Conservation (phyloP, 2,888 invertebrate genomes). For the Hoplodrina blanda region DNA sequence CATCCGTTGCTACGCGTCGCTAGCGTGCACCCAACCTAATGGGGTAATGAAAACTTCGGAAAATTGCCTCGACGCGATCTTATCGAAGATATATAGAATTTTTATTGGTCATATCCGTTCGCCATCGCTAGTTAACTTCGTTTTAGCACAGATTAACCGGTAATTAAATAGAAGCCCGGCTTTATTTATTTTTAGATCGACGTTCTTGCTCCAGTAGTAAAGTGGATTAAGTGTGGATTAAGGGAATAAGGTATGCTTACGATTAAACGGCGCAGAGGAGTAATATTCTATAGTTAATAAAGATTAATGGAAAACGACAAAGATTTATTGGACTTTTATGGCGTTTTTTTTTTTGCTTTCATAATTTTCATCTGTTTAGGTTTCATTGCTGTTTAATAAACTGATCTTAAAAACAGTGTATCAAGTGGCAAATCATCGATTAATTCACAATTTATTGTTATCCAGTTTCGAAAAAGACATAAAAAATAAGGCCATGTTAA, state of each 20-base stretch:
- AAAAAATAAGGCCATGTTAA: not conserved
- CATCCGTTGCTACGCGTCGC: slow-evolving; percentile 35
- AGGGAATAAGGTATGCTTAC: slow-evolving; percentile 17
- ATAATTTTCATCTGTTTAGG: not conserved
- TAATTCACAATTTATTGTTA: too few relatives aligned
- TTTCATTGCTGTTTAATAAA: not conserved
- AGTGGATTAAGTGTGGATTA: slow-evolving; percentile 30
- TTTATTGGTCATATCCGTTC: slow-evolving; percentile 57
- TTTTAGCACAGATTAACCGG: slow-evolving; percentile 47
- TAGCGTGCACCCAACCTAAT: slow-evolving; percentile 47
- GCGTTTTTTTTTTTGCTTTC: not conserved
- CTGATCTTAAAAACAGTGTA: too few relatives aligned
- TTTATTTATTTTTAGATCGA: slow-evolving; percentile 46
- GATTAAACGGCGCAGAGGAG: not conserved
- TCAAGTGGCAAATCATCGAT: too few relatives aligned
- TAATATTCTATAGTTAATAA: slow-evolving; percentile 33
- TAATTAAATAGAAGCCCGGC: slow-evolving; percentile 50
- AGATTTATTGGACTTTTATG: not conserved
- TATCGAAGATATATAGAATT: slow-evolving; percentile 55
- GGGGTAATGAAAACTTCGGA: slow-evolving; percentile 55
- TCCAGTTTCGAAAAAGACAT: not conserved
- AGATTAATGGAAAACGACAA: not conserved
- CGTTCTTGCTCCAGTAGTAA: slow-evolving; percentile 15
- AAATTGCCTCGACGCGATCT: slow-evolving; percentile 58
- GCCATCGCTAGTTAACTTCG: slow-evolving; percentile 31